Evolutionary conservation across 2,797 vertebrate species (phyloP).

Genomic region (Enteromius mattozi): DNA sequence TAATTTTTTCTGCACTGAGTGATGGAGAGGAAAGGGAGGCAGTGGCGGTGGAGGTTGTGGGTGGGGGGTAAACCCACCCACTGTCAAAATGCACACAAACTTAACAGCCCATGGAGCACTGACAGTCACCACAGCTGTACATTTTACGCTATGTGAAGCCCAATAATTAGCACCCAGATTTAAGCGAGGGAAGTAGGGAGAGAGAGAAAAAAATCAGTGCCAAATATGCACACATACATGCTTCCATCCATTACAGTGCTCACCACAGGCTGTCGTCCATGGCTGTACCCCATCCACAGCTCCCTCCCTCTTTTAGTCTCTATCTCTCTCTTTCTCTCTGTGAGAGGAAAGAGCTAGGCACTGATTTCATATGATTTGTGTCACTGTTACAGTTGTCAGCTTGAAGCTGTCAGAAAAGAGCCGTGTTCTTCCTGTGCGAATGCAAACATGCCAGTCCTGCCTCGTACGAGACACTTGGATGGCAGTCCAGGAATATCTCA

Average conservation of each 20-base stretch:
- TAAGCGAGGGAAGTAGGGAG: conserved; percentile 59
- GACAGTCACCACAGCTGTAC: conserved; percentile 85
- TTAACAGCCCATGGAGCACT: conserved; percentile 83
- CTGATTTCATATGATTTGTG: conserved; percentile 83
- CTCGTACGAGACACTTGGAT: conserved; percentile 79
- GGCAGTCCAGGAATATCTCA: conserved; percentile 82
- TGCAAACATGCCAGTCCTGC: conserved; percentile 81
- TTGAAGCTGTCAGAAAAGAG: conserved; percentile 79
- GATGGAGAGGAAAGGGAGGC: conserved; percentile 57
- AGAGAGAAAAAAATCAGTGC: conserved; percentile 43
- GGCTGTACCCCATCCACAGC: conserved; percentile 68
- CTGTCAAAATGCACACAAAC: conserved; percentile 84
- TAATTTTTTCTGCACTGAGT: conserved; percentile 58
- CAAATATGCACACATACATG: conserved; percentile 61
- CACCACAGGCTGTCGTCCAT: conserved; percentile 66
- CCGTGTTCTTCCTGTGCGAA: conserved; percentile 75
- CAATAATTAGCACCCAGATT: conserved; percentile 88
- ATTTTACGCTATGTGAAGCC: conserved; percentile 89
- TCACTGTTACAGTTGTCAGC: conserved; percentile 84
- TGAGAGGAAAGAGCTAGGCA: conserved; percentile 76
- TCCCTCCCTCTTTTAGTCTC: conserved; percentile 50
- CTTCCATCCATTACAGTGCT: conserved; percentile 55
- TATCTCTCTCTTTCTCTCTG: conserved; percentile 40
- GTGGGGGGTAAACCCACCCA: conserved; percentile 74
- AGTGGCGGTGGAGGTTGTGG: conserved; percentile 35